A percentile compares a stretch with the other conserved stretches of the same genome.
Conservation (phyloP, 1,140 invertebrate species). For the Ips nitidus region DNA sequence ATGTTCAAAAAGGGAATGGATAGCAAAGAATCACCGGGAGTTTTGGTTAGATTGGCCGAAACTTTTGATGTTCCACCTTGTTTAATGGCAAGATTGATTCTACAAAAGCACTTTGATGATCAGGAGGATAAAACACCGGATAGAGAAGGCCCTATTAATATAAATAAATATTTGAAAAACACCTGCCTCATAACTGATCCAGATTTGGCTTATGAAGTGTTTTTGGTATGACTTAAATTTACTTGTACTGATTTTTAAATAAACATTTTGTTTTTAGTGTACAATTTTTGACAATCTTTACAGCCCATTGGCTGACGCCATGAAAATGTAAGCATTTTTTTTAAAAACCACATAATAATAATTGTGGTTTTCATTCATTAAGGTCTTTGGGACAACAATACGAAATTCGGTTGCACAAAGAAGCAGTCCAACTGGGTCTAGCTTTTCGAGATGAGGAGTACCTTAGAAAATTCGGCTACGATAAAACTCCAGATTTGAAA, state of each 20-base stretch:
- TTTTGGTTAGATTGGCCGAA: constrained; percentile 62
- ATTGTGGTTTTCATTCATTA: not conserved
- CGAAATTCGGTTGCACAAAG: constrained; percentile 67
- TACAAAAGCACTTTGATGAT: constrained; percentile 61
- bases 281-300: constrained; percentile 75
- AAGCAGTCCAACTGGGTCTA: constrained; percentile 62
- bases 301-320: constrained; percentile 72
- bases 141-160: constrained; percentile 40
- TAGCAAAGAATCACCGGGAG: constrained; percentile 51
- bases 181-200: constrained; percentile 70
- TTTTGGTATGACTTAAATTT: constrained; percentile 61
- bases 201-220: constrained; percentile 73
- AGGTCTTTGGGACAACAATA: constrained; percentile 77
- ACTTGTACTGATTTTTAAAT: not conserved
- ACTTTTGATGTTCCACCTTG: constrained; percentile 62
- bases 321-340: constrained; percentile 63
- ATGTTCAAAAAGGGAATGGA: constrained; percentile 44
- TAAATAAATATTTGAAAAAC: constrained; percentile 69
- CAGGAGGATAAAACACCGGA: constrained; percentile 32
- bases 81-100: constrained; percentile 64
- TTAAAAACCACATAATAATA: not conserved
- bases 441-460: constrained; percentile 80
- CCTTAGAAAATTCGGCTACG: constrained; percentile 79
- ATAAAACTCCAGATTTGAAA: constrained; percentile 95
- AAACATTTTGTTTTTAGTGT: constrained; percentile 54